Percentiles rank a stretch among this genome's conserved stretches.
Evolutionary conservation across 2,888 invertebrate species (phyloP).

Genomic region (Cantharis rustica): DNA sequence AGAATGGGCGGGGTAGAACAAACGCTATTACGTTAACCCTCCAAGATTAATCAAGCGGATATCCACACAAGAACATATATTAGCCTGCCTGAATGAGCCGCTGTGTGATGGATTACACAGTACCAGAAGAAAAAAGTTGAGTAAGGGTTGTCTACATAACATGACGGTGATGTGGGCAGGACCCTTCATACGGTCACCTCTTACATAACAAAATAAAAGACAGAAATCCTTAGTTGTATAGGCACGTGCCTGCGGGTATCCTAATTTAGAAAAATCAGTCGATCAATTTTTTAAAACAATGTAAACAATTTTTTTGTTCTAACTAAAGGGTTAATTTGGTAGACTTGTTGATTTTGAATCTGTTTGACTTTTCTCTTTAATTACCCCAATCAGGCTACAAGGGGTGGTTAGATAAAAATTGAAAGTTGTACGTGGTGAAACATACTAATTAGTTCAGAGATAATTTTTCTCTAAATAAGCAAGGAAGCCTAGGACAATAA

Average conservation of each 20-base stretch:
- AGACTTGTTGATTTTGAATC: not conserved
- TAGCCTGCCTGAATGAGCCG: conserved; percentile 29
- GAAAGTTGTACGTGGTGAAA: not conserved
- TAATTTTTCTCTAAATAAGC: not conserved
- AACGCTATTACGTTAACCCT: conserved; percentile 39
- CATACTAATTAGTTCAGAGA: not conserved
- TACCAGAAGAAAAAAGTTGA: conserved; percentile 18
- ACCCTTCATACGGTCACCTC: conserved; percentile 17
- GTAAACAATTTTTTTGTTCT: not conserved
- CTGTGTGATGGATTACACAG: conserved; percentile 30
- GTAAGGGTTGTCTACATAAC: conserved; percentile 26
- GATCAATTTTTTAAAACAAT: not conserved
- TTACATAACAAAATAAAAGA: conserved; percentile 9
- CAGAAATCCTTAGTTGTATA: conserved; percentile 11
- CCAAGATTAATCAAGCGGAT: conserved; percentile 44
- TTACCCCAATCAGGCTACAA: not conserved
- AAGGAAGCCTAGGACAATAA: conserved; percentile 6
- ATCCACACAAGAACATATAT: conserved; percentile 42
- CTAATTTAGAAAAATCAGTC: not conserved
- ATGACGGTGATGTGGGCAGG: conserved; percentile 26
- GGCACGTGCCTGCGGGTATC: conserved; percentile 17
- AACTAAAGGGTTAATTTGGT: not conserved
- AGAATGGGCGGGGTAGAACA: conserved; percentile 32
- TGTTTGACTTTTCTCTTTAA: not conserved
- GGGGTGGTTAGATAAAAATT: not conserved